Evolutionary conservation across 2,113 vertebrate species (phyloP).

Genomic region (Syngnathus floridae): DNA sequence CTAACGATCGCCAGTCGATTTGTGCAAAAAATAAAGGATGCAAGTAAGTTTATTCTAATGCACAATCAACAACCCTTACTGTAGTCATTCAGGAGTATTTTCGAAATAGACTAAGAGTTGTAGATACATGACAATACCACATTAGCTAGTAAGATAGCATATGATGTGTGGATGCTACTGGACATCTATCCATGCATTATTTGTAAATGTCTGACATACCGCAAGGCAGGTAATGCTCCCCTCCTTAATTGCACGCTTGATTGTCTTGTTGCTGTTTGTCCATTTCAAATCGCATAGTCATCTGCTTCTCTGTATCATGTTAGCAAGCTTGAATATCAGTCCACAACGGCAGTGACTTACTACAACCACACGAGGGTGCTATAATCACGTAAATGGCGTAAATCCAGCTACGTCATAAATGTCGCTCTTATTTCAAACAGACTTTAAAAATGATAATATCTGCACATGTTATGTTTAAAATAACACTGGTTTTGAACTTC

Average conservation of each 20-base stretch:
- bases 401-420: too few relatives aligned
- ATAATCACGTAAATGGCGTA: neutral
- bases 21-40: neutral
- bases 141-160: neutral
- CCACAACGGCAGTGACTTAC: neutral
- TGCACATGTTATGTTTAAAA: too few relatives aligned
- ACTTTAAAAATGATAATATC: too few relatives aligned
- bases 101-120: neutral
- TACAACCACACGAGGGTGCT: conserved; percentile 15
- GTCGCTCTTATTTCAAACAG: neutral
- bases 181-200: too few relatives aligned
- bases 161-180: neutral
- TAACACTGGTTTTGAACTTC: too few relatives aligned
- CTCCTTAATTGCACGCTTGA: neutral
- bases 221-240: neutral
- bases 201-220: conserved; percentile 18
- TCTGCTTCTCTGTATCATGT: conserved; percentile 24
- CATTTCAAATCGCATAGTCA: conserved; percentile 8
- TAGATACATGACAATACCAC: neutral
- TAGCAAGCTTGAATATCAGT: conserved; percentile 14
- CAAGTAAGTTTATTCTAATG: neutral
- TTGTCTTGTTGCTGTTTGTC: conserved; percentile 14
- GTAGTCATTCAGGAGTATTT: neutral
- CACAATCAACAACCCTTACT: neutral
- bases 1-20: neutral